Percentiles rank a stretch among this genome's conserved stretches.
These are phyloP conservation scores for Ochropleura plecta DNA, from an alignment of 2,888 invertebrate species.

Conservation along the genomic window DNA sequence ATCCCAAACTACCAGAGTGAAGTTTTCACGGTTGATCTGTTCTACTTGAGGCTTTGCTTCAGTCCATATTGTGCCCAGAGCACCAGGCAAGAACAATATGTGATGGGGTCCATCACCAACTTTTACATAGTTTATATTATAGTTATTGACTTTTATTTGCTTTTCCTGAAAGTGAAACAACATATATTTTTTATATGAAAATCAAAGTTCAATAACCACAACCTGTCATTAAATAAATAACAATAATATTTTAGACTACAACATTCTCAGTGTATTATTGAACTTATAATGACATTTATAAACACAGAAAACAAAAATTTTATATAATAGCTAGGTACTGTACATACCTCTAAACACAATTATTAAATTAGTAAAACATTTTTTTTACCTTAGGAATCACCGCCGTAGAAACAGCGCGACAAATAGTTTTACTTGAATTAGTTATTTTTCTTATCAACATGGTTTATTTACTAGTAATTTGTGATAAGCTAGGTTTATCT, in stretches of 20 bases:
- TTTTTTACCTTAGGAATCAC: slow-evolving; percentile 68
- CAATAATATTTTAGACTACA: not conserved
- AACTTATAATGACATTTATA: not conserved
- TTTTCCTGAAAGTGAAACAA: slow-evolving; percentile 87
- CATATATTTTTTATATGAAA: not conserved
- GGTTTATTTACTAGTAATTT: not conserved
- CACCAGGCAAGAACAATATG: slow-evolving; percentile 94
- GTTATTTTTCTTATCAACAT: slow-evolving; percentile 65
- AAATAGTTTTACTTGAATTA: slow-evolving; percentile 56
- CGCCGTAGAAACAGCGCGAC: slow-evolving; percentile 67
- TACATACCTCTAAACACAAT: not conserved
- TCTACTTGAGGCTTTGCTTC: slow-evolving; percentile 95
- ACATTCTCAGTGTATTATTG: not conserved
- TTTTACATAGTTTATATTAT: slow-evolving; percentile 90
- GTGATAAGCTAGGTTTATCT: not conserved
- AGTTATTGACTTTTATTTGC: slow-evolving; percentile 91
- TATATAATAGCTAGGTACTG: not conserved
- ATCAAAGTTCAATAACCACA: not conserved
- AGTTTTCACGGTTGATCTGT: slow-evolving; percentile 91
- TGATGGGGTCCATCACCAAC: slow-evolving; percentile 91
- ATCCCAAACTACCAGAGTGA: slow-evolving; percentile 94
- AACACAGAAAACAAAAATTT: not conserved
- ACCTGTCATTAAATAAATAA: not conserved
- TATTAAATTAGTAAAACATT: not conserved
- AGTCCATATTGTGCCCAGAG: slow-evolving; percentile 95